A percentile compares a stretch with the other conserved stretches of the same genome.
Evolutionary conservation across 2,113 vertebrate genomes (phyloP).

Genomic region (Leucoraja erinaceus): DNA sequence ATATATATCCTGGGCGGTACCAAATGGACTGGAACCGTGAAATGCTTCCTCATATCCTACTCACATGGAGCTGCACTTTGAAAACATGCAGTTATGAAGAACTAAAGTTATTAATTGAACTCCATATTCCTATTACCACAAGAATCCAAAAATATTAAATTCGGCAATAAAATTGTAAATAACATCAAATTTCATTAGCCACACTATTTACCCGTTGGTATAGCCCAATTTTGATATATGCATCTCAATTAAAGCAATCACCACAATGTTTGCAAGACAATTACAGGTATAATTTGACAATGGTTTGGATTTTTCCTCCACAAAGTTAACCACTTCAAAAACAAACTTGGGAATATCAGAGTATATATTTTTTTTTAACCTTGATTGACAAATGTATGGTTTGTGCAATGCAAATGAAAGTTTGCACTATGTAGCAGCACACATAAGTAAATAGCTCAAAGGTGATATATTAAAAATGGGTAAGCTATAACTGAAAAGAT

Average conservation of each 20-base stretch:
- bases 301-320: background rate
- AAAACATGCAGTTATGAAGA: background rate
- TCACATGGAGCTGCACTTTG: background rate
- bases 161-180: background rate
- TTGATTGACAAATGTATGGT: background rate
- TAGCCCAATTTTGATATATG: background rate
- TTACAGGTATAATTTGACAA: background rate
- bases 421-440: too few relatives aligned
- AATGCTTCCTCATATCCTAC: background rate
- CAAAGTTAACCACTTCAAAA: background rate
- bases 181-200: conserved; percentile 15
- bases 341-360: conserved; percentile 1
- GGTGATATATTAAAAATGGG: background rate
- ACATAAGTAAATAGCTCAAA: background rate
- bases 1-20: background rate
- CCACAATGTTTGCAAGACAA: background rate
- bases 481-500: background rate
- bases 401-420: background rate
- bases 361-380: background rate
- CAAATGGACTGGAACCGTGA: background rate
- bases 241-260: background rate
- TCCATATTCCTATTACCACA: background rate
- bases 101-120: background rate
- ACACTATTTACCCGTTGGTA: background rate
- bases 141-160: background rate